Base-by-base conservation (phyloP, 1,140 invertebrate species). In the Drosophila paulistorum region DNA sequence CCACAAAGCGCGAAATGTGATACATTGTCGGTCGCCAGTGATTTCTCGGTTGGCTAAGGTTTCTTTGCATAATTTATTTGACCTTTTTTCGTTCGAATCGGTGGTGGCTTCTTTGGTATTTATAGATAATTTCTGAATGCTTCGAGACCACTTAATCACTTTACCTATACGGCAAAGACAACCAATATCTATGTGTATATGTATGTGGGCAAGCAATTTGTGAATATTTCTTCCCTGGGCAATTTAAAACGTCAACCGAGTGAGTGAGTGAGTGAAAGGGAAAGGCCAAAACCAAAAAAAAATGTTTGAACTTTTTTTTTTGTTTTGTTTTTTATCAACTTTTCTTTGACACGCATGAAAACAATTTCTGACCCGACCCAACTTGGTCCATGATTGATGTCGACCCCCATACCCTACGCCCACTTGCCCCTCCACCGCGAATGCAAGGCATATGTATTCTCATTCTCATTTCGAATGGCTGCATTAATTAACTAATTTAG, bases 401-500 rank as follows among this genome's bases (percentile, higher is more conserved):
- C 63, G 70, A 77, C 77, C 80, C 76, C 65, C 55, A 55, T 65
- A 37, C 60, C 30, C 14, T 30, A 30, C 30, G 30, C 30, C 54
- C 13, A 13, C 35, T 33, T 10, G 37, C 63, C 26, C 17, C 63
- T 59, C 59, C 26, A 37, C 17, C 17, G 7, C 3, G 10, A 10
- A 9, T 20, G 3, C 45, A 57, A 71, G 30, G 30, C n/a, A 41
- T 35, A n/a, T n/a, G n/a, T n/a, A 41, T 65, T 70, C 55, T 68
- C 60, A 35, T 66, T 58, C 17, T 64, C 65, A 48, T 87, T 55
- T 68, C 65, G 66, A 60, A 60, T 60, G 35, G 70, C 71, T 77
- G 79, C 83, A 87, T 87, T 87, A 83, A 87, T 87, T 87, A 87
- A 83, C 83, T 83, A 87, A 87, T 87, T 87, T 87, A 77, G 78